Conservation (phyloP, 1,140 invertebrate genomes). For the Drosophila grimshawi region DNA sequence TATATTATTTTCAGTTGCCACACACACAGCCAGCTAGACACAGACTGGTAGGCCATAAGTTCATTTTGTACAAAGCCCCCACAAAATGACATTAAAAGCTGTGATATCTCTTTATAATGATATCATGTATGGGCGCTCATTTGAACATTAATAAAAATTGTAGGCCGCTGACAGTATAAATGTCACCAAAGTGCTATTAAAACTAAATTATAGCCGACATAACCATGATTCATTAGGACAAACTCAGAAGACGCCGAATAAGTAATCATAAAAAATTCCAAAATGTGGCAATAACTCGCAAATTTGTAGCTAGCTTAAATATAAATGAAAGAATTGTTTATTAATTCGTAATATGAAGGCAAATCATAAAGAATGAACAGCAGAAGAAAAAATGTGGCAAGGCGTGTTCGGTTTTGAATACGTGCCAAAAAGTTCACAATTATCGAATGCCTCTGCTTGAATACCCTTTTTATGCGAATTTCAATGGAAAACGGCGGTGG, state of each 20-base stretch:
- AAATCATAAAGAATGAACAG: slow-evolving; percentile 22
- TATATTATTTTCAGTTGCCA: slow-evolving; percentile 14
- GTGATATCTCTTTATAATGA: slow-evolving; percentile 65
- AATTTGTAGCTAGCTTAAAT: slow-evolving; percentile 75
- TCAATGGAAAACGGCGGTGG: slow-evolving; percentile 46
- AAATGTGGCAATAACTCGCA: slow-evolving; percentile 67
- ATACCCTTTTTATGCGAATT: slow-evolving; percentile 77
- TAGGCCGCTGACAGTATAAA: slow-evolving; percentile 78
- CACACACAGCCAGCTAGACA: neutral
- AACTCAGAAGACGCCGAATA: slow-evolving; percentile 37
- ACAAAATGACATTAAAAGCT: slow-evolving; percentile 61
- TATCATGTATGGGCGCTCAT: slow-evolving; percentile 70
- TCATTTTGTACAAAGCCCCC: slow-evolving; percentile 45
- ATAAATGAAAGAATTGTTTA: slow-evolving; percentile 60
- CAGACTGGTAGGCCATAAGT: slow-evolving; percentile 32
- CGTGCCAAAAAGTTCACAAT: slow-evolving; percentile 69
- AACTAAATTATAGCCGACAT: slow-evolving; percentile 80
- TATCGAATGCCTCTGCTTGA: slow-evolving; percentile 55
- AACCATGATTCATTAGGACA: slow-evolving; percentile 75
- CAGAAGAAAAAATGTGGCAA: slow-evolving; percentile 54
- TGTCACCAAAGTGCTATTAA: slow-evolving; percentile 81
- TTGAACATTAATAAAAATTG: slow-evolving; percentile 81
- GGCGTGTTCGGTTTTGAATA: slow-evolving; percentile 69
- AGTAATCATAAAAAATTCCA: slow-evolving; percentile 53
- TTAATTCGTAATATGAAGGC: slow-evolving; percentile 72